Conservation (phyloP, 1,140 invertebrate genomes). For the Procambarus virginalis region DNA sequence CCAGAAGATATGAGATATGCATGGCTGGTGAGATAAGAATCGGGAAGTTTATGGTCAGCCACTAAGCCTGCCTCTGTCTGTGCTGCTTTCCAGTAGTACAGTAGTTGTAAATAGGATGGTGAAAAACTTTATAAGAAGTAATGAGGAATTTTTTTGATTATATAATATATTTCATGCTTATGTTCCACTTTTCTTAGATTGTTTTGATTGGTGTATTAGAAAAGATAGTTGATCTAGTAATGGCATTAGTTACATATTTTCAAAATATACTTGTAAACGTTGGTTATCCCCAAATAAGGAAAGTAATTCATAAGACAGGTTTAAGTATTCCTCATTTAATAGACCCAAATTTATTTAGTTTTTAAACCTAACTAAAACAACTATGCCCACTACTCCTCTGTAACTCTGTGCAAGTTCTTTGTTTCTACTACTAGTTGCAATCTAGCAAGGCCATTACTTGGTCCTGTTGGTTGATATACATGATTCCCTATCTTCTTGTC, state of each 20-base stretch:
- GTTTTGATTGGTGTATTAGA: neutral
- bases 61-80: slow-evolving; percentile 7
- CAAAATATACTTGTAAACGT: neutral
- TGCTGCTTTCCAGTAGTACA: slow-evolving; percentile 20
- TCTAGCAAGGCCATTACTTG: neutral
- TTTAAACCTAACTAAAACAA: slow-evolving; percentile 17
- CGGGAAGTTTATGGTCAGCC: neutral
- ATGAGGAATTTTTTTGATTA: neutral
- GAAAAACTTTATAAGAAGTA: neutral
- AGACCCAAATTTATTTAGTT: slow-evolving; percentile 16
- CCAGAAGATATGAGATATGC: neutral
- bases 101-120: neutral
- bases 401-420: slow-evolving; percentile 8
- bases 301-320: neutral
- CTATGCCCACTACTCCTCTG: neutral
- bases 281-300: neutral
- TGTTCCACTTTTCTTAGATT: neutral
- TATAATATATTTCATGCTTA: slow-evolving; percentile 7
- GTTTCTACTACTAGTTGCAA: neutral
- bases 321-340: neutral
- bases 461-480: slow-evolving; percentile 20
- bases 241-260: neutral
- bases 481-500: slow-evolving; percentile 32
- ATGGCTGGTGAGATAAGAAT: slow-evolving; percentile 9
- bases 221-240: neutral